These are phyloP conservation scores for Phocoena sinus DNA, from an alignment of 2,113 vertebrate genomes.

Conservation along the genomic window DNA sequence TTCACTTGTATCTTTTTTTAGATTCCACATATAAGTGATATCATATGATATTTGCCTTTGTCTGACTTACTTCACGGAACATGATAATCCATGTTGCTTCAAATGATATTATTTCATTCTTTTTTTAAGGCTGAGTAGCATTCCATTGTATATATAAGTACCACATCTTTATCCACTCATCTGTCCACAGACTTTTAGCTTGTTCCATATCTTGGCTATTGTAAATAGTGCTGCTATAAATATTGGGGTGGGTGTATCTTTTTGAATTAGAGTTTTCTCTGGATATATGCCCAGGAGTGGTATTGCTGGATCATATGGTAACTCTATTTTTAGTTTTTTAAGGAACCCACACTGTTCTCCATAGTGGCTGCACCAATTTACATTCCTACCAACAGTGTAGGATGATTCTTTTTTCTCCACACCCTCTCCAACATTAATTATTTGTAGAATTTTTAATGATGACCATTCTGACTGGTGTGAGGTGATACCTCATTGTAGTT, in stretches of 20 bases:
- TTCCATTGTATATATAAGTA: not conserved
- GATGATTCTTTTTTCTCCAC: not conserved
- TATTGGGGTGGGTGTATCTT: not conserved
- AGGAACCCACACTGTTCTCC: not conserved
- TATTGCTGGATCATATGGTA: not conserved
- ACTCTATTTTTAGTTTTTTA: not conserved
- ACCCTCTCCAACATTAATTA: not conserved
- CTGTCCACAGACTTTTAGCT: not conserved
- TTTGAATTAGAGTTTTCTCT: not conserved
- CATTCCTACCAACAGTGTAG: not conserved
- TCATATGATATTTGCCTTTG: not conserved
- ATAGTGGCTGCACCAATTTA: not conserved
- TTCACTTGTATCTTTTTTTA: not conserved
- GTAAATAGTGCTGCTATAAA: not conserved
- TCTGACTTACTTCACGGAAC: not conserved
- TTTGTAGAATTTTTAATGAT: not conserved
- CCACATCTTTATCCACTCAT: not conserved
- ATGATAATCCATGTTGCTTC: not conserved
- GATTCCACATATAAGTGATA: not conserved
- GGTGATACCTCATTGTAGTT: not conserved
- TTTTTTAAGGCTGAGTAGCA: too few species aligned
- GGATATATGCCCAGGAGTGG: not conserved
- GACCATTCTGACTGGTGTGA: too few species aligned
- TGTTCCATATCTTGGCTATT: not conserved
- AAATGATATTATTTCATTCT: too few species aligned